Evolutionary conservation across 2,888 invertebrate species (phyloP).

Genomic region (Acleris literana): DNA sequence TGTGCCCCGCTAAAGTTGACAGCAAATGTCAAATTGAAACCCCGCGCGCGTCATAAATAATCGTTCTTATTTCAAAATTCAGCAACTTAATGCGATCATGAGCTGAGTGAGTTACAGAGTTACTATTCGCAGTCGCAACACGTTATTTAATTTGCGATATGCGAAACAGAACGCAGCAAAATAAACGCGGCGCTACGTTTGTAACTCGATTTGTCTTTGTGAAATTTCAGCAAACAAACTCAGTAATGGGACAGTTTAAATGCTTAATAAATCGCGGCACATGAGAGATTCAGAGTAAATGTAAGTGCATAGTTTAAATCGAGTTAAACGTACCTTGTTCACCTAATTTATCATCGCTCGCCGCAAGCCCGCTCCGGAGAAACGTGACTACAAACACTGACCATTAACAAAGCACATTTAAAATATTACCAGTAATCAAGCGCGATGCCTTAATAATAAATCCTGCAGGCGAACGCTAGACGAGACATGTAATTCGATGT

Average conservation of each 20-base stretch:
- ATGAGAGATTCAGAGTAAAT: conserved; percentile 29
- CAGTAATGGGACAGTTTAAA: conserved; percentile 71
- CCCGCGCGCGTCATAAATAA: conserved; percentile 42
- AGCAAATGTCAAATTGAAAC: conserved; percentile 18
- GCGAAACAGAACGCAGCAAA: conserved; percentile 67
- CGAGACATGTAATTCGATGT: conserved; percentile 65
- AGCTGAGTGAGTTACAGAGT: conserved; percentile 39
- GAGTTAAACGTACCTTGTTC: conserved; percentile 22
- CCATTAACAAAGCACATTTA: conserved; percentile 24
- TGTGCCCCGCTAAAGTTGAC: not conserved
- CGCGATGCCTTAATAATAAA: conserved; percentile 26
- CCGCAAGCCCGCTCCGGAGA: conserved; percentile 1
- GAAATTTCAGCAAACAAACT: conserved; percentile 67
- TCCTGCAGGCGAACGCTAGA: conserved; percentile 22
- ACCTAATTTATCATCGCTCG: conserved; percentile 8
- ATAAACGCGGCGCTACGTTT: conserved; percentile 71
- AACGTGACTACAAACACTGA: conserved; percentile 16
- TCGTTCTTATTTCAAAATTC: conserved; percentile 58
- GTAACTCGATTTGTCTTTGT: conserved; percentile 78
- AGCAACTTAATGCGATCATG: conserved; percentile 46
- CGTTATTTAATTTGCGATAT: conserved; percentile 78
- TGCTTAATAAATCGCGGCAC: conserved; percentile 61
- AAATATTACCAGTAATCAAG: conserved; percentile 25
- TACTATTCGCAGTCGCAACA: conserved; percentile 69
- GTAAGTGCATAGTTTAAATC: conserved; percentile 45